Evolutionary conservation across 2,888 invertebrate genomes (phyloP), one percentile per base, ranked within the genome.

Genomic region (Pharmacophagus antenor): DNA sequence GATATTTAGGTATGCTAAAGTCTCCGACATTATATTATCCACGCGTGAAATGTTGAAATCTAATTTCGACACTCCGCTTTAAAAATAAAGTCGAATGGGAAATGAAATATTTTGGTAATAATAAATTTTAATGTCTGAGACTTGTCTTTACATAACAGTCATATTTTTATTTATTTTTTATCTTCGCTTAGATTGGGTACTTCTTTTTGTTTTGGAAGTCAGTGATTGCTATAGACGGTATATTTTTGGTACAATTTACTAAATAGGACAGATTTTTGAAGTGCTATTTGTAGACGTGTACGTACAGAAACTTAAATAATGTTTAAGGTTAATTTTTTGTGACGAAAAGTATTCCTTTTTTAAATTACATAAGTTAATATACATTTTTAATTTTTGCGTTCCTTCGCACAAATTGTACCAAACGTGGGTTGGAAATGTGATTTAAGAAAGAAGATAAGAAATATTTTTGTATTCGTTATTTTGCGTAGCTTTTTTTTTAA

Each of bases 381-480:
- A 58, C 41, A 51, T 52, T 48, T 53, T 60, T 56, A 46, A 54
- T 58, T 52, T 53, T 61, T 61, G 47, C 37, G 60, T 61, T 56
- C 41, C 25, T 56, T 51, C 51, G 60, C 58, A 62, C 59, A 55
- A 62, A 55, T 65, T 63, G 72, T 70, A 69, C 71, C 70, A 67
- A 69, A 64, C 59, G 60, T 67, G 67, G 69, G 67, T 70, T 64
- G 56, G 72, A 72, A 72, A 76, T 85, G 85, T 85, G 85, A 85
- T 82, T 70, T 65, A 31, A 15, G 63, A 69, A 74, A 76, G 65
- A 70, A 12, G 67, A 68, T 68, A 70, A 73, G 67, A 71, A 54
- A 79, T 84, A 84, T 86, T 85, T 86, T 85, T 85, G 73, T 83
- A 85, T 77, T 70, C 68, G 71, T 84, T 81, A 77, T 80, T 79